Conservation (phyloP, 1,140 invertebrate species). For the Dolichoris vasculosae region DNA sequence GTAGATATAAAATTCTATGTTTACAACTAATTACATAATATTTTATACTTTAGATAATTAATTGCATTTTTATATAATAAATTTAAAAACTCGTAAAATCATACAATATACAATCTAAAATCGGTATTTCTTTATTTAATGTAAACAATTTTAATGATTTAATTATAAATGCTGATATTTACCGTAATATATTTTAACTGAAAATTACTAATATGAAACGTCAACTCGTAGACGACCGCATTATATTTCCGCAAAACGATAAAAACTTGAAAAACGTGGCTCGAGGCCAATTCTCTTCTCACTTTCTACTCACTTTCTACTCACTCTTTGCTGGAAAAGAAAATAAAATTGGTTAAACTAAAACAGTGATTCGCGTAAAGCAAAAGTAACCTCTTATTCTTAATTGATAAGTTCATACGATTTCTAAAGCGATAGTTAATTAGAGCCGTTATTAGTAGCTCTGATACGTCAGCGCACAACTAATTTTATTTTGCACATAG, state of each 20-base stretch:
- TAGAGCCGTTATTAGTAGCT: slow-evolving; percentile 19
- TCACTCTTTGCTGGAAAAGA: background rate
- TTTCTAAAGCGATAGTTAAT: slow-evolving; percentile 46
- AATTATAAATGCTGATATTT: too few species aligned
- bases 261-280: background rate
- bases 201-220: background rate
- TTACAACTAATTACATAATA: too few species aligned
- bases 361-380: background rate
- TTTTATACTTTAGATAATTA: too few species aligned
- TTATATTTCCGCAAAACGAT: background rate
- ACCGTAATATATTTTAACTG: too few species aligned
- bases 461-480: background rate
- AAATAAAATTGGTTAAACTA: background rate
- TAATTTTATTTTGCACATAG: background rate
- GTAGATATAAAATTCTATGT: too few species aligned
- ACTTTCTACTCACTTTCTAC: background rate
- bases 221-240: background rate
- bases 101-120: too few species aligned
- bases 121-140: background rate
- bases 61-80: too few species aligned
- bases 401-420: background rate
- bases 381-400: background rate
- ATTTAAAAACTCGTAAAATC: too few species aligned
- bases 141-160: background rate
- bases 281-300: too few species aligned